Evolutionary conservation across 2,888 invertebrate genomes (phyloP).

Genomic region (Mylabris sibirica): DNA sequence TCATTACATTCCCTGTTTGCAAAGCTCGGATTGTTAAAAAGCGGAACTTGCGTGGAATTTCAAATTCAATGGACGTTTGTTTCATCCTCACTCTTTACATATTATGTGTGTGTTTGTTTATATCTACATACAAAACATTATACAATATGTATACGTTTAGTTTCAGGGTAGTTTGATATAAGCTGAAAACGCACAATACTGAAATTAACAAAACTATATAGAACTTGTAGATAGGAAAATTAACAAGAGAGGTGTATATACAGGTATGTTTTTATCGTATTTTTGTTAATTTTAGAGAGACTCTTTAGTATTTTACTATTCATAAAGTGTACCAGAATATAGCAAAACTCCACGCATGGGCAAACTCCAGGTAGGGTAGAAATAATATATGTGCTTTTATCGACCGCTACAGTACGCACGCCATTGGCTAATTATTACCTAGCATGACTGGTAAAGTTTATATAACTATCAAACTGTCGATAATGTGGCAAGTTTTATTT

Average conservation of each 20-base stretch:
- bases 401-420: slow-evolving; percentile 32
- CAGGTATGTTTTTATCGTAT: not conserved
- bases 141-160: not conserved
- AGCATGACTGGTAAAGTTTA: slow-evolving; percentile 31
- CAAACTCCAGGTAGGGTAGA: slow-evolving; percentile 34
- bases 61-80: slow-evolving; percentile 35
- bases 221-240: not conserved
- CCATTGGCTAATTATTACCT: slow-evolving; percentile 40
- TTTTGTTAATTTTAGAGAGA: slow-evolving; percentile 24
- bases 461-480: slow-evolving; percentile 31
- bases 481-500: slow-evolving; percentile 35
- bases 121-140: not conserved
- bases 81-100: slow-evolving; percentile 8
- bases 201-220: not conserved
- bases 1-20: slow-evolving; percentile 56
- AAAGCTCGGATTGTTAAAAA: slow-evolving; percentile 56
- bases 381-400: slow-evolving; percentile 35
- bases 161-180: not conserved
- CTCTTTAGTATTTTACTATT: slow-evolving; percentile 27
- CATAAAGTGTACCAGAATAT: slow-evolving; percentile 24
- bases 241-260: not conserved
- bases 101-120: not conserved
- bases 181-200: not conserved
- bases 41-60: slow-evolving; percentile 51
- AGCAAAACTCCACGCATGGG: slow-evolving; percentile 27